phyloP scores from a whole-genome alignment of 2,113 vertebrate genomes.

The Phaetusa simplex region DNA sequence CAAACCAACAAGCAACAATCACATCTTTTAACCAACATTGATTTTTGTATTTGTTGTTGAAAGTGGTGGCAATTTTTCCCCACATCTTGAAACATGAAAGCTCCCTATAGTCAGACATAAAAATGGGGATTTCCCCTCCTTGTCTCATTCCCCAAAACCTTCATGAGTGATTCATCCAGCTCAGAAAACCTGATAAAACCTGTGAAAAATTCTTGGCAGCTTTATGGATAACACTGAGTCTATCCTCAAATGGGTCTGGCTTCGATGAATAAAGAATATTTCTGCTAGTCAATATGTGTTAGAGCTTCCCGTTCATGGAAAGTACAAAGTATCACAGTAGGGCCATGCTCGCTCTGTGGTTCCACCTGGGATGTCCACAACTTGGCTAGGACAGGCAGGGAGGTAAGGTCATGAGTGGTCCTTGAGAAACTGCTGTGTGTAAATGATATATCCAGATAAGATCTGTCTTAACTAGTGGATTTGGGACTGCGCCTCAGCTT shows the following conservation, averaged over 20 bases:
- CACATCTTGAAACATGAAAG: not conserved
- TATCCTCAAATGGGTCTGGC: not conserved
- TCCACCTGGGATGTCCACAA: not conserved
- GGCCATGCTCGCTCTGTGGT: not conserved
- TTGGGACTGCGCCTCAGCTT: not conserved
- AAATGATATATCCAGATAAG: not conserved
- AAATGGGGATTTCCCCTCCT: not conserved
- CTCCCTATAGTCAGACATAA: not conserved
- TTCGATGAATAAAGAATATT: not conserved
- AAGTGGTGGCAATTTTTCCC: not conserved
- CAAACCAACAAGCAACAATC: not conserved
- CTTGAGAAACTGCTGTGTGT: not conserved
- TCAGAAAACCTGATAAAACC: constrained; percentile 16
- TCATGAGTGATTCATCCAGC: not conserved
- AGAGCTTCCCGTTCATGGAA: not conserved
- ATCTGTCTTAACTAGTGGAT: not conserved
- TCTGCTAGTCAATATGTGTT: not conserved
- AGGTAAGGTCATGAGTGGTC: not conserved
- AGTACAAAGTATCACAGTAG: not conserved
- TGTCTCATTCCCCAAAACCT: not conserved
- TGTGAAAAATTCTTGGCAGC: not conserved
- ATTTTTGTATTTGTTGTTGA: not conserved
- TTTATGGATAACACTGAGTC: not conserved
- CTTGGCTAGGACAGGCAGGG: not conserved
- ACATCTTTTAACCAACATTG: not conserved